Percentiles rank a stretch among this genome's conserved stretches.
Conservation (phyloP, 1,140 invertebrate species). For the Eueides isabella region DNA sequence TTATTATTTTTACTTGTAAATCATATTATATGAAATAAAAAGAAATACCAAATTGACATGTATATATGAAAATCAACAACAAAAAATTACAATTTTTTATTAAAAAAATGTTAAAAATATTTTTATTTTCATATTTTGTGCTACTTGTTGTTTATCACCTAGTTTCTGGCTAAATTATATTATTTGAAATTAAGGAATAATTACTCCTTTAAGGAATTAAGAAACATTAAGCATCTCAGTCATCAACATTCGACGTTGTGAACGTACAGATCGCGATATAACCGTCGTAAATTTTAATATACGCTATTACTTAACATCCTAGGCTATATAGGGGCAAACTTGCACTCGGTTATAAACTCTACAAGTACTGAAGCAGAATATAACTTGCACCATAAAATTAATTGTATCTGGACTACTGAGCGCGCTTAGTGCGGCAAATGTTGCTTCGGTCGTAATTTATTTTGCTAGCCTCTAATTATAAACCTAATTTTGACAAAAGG, state of each 20-base stretch:
- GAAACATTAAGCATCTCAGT: not conserved
- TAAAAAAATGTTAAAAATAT: no score
- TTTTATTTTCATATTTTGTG: no score
- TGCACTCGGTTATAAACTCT: constrained; percentile 14
- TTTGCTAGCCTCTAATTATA: not conserved
- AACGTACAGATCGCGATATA: constrained; percentile 14
- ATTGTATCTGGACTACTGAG: constrained; percentile 14
- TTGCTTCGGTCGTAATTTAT: not conserved
- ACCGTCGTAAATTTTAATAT: constrained; percentile 24
- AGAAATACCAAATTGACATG: no score
- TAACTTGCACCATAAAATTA: constrained; percentile 14
- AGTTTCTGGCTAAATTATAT: no score
- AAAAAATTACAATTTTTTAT: no score
- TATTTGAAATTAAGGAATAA: no score
- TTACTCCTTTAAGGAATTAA: not conserved
- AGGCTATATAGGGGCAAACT: not conserved
- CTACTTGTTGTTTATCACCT: no score
- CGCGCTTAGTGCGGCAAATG: constrained; percentile 3
- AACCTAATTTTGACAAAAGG: no score
- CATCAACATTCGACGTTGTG: not conserved
- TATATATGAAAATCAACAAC: no score
- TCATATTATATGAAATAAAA: no score
- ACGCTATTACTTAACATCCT: constrained; percentile 16
- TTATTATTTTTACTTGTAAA: no score
- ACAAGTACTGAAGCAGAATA: constrained; percentile 12